Conservation (phyloP, 2,113 vertebrate species). For the Brachionichthys hirsutus region DNA sequence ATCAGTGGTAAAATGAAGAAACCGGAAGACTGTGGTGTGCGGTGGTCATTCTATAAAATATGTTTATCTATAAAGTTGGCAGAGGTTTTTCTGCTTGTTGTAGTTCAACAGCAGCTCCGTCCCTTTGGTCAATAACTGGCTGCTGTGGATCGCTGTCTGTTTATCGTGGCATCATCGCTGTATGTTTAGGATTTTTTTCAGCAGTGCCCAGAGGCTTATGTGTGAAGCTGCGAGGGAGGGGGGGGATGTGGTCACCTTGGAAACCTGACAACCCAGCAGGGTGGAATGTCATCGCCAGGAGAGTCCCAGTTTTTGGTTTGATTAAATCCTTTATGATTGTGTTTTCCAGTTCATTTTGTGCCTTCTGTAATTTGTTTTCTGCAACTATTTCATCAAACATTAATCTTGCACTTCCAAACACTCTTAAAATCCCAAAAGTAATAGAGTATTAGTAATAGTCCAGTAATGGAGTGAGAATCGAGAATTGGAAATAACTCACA, state of each 20-base stretch:
- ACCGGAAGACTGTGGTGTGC: too few species aligned
- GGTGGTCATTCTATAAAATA: not conserved
- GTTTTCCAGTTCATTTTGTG: too few species aligned
- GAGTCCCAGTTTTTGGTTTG: not conserved
- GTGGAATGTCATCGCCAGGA: not conserved
- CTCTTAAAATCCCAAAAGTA: too few species aligned
- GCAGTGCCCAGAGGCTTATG: slow-evolving; percentile 1
- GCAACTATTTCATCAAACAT: too few species aligned
- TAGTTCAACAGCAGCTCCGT: not conserved
- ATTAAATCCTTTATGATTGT: too few species aligned
- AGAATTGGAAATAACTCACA: not conserved
- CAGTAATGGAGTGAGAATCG: too few species aligned
- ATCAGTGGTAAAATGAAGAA: not conserved
- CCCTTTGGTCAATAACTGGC: not conserved
- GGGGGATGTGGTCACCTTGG: slow-evolving; percentile 25
- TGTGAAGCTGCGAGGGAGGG: slow-evolving; percentile 5
- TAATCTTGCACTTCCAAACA: too few species aligned
- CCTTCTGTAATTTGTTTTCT: too few species aligned
- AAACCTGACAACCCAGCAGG: slow-evolving; percentile 3
- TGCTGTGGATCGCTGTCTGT: not conserved
- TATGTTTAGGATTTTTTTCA: slow-evolving; percentile 5
- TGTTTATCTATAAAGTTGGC: too few species aligned
- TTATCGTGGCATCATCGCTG: not conserved
- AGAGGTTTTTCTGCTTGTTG: not conserved
- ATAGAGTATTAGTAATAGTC: too few species aligned